Percentiles rank a stretch among this genome's conserved stretches.
Evolutionary conservation across 2,888 invertebrate genomes (phyloP).

Genomic region (Phymatocera aterrima): DNA sequence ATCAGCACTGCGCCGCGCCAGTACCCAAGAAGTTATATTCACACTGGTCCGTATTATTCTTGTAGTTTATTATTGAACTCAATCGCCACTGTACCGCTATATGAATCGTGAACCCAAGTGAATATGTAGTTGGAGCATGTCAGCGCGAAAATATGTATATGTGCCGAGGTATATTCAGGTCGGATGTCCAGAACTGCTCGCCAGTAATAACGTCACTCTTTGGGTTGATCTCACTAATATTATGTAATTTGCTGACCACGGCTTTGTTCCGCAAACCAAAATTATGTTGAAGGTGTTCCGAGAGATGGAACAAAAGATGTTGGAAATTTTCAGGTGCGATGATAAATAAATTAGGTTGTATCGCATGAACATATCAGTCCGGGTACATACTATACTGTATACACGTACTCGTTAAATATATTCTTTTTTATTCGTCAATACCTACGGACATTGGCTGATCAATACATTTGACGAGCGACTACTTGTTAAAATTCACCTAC

Average conservation of each 20-base stretch:
- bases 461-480: neutral
- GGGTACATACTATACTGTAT: neutral
- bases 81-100: neutral
- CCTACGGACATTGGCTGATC: neutral
- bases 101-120: neutral
- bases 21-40: neutral
- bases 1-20: neutral
- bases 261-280: neutral
- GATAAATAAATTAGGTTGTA: neutral
- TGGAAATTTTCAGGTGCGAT: neutral
- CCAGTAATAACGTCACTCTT: neutral
- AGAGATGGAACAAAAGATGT: neutral
- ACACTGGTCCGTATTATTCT: neutral
- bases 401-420: neutral
- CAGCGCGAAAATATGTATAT: neutral
- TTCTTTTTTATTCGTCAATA: neutral
- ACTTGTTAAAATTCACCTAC: neutral
- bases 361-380: neutral
- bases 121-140: neutral
- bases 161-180: conserved; percentile 1
- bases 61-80: neutral
- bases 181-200: neutral
- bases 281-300: neutral
- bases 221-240: neutral
- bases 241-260: neutral